Evolutionary conservation across 2,113 vertebrate genomes (phyloP).

Genomic region (Tragelaphus strepsiceros): DNA sequence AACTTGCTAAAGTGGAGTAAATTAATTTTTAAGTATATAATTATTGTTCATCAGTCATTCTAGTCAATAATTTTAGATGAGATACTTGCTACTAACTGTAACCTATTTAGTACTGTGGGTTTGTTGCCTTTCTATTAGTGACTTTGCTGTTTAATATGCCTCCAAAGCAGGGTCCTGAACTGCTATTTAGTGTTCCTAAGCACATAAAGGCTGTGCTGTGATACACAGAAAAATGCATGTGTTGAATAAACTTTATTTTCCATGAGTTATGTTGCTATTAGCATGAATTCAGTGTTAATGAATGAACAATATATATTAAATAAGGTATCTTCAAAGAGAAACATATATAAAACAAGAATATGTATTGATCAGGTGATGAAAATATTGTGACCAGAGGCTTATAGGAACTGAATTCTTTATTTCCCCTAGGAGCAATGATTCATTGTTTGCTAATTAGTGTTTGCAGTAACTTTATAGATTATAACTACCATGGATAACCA

Average conservation of each 20-base stretch:
- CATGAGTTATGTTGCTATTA: background rate
- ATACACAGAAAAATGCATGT: background rate
- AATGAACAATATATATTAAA: background rate
- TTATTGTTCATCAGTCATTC: background rate
- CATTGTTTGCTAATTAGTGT: background rate
- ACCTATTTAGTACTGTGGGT: background rate
- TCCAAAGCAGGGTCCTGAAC: background rate
- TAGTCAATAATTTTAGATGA: background rate
- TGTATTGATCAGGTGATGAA: background rate
- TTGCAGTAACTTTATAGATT: background rate
- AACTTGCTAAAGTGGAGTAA: background rate
- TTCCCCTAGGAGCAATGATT: background rate
- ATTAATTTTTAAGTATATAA: background rate
- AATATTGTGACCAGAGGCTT: background rate
- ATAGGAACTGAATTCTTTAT: background rate
- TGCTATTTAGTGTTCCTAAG: background rate
- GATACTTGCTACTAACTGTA: background rate
- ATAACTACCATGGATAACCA: background rate
- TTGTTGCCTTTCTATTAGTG: background rate
- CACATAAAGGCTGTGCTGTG: background rate
- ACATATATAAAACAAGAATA: background rate
- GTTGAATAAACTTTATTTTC: background rate
- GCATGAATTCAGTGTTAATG: background rate
- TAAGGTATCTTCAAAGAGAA: background rate
- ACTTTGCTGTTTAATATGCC: background rate